Conservation (phyloP, 2,888 invertebrate species). For the Geotrupes spiniger region DNA sequence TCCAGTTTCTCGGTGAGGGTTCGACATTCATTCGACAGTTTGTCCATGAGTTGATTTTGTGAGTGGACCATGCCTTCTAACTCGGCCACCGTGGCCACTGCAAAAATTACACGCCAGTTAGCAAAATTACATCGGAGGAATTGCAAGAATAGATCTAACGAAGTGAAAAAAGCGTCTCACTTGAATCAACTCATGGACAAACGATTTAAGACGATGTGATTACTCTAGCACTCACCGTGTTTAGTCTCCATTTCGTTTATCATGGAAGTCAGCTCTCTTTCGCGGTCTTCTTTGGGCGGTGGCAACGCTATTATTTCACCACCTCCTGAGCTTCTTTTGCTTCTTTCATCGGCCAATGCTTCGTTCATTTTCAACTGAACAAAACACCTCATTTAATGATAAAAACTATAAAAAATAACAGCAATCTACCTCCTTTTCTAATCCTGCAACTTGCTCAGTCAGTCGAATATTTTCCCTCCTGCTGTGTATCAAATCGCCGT, state of each 20-base stretch:
- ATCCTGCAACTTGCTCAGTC: conserved; percentile 71
- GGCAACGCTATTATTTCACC: conserved; percentile 41
- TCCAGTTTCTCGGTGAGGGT: conserved; percentile 86
- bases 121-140: background rate
- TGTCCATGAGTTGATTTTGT: conserved; percentile 91
- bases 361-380: conserved; percentile 43
- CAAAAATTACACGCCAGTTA: conserved; percentile 44
- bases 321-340: conserved; percentile 34
- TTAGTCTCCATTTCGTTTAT: conserved; percentile 78
- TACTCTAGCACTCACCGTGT: conserved; percentile 64
- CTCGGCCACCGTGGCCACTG: conserved; percentile 86
- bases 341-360: conserved; percentile 44
- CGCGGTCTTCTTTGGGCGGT: conserved; percentile 43
- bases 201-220: background rate
- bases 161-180: background rate
- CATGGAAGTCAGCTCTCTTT: conserved; percentile 71
- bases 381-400: conserved; percentile 3
- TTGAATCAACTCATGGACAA: background rate
- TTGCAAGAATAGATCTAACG: background rate
- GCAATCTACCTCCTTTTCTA: conserved; percentile 74
- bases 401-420: background rate
- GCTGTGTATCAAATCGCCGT: conserved; percentile 76
- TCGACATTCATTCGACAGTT: conserved; percentile 86
- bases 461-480: conserved; percentile 76
- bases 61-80: conserved; percentile 87